Evolutionary conservation across 2,888 invertebrate species (phyloP), one percentile per base, ranked within the genome.

Genomic region (Augiades crinisus): DNA sequence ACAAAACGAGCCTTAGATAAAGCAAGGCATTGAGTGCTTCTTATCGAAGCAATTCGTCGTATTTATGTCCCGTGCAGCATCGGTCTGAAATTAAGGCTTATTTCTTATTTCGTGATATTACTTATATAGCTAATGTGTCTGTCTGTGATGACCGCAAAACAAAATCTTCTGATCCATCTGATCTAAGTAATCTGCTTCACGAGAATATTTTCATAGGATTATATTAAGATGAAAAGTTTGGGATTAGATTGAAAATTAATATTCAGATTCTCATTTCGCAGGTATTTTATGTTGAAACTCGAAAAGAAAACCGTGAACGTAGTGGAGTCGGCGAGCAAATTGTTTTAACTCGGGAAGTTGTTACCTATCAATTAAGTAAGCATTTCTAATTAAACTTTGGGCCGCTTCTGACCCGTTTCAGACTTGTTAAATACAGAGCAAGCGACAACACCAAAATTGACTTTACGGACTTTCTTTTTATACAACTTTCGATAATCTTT

Each of bases 301-400:
- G 22, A 6, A 46, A 46, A 41, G 49, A 38, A 44, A 53, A 52
- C 43, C 36, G 46, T 30, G 27, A 53, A 55, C 70, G 46, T 22
- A 34, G 34, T 36, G n/a, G 27, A 43, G 73, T 76, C 68, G 61
- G 67, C 61, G 72, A 75, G 72, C 70, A 78, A 82, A 79, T 82
- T 79, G 53, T 53, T 54, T 54, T 57, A 55, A 53, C 58, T 59
- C 56, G 34, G 44, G 56, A 64, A 62, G 54, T 67, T 60, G 43
- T 50, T 56, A 57, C 50, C 57, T 60, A 61, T 64, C 60, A 61
- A 62, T 61, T 63, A 74, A 73, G 72, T 71, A 76, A 82, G 81
- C 83, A 70, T 78, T 85, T 83, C 77, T 78, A 85, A 84, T 88
- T 86, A 82, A 87, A 86, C 84, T 87, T 86, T 61, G 67, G 60